A percentile compares a stretch with the other conserved stretches of the same genome.
These are phyloP conservation scores for Lomographa bimaculata DNA, from an alignment of 2,888 invertebrate genomes.

Conservation along the genomic window DNA sequence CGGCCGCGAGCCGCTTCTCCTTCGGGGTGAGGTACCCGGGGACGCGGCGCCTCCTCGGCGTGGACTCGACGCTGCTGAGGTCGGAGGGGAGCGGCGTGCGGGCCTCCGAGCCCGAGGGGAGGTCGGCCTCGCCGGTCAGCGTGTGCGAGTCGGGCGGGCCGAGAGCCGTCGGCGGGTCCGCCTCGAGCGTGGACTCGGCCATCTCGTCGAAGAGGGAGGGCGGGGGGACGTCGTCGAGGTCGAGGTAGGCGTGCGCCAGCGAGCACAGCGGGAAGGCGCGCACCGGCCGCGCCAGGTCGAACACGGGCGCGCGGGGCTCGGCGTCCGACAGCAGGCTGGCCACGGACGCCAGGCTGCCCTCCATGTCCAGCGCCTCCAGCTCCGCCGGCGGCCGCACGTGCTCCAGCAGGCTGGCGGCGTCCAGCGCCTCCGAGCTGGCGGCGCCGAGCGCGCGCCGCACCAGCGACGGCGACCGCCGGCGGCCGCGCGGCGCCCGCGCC, in stretches of 20 bases:
- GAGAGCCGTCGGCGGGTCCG: slow-evolving; percentile 75
- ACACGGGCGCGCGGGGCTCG: slow-evolving; percentile 81
- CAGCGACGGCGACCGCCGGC: slow-evolving; percentile 88
- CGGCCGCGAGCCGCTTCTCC: slow-evolving; percentile 88
- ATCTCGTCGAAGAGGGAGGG: slow-evolving; percentile 89
- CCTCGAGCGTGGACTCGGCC: slow-evolving; percentile 83
- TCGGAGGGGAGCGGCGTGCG: slow-evolving; percentile 88
- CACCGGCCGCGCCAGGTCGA: slow-evolving; percentile 83
- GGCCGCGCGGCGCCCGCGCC: slow-evolving; percentile 65
- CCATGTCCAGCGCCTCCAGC: slow-evolving; percentile 91
- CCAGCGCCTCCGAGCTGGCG: slow-evolving; percentile 85
- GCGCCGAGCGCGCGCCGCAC: slow-evolving; percentile 88
- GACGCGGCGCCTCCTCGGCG: slow-evolving; percentile 85
- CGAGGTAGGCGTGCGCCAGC: slow-evolving; percentile 76
- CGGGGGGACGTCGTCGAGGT: slow-evolving; percentile 88
- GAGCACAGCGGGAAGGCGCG: slow-evolving; percentile 75
- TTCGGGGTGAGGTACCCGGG: slow-evolving; percentile 87
- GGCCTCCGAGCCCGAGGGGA: slow-evolving; percentile 80
- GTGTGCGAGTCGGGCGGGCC: slow-evolving; percentile 85
- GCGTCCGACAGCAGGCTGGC: slow-evolving; percentile 92
- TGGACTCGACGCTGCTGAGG: slow-evolving; percentile 89
- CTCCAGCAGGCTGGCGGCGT: slow-evolving; percentile 88
- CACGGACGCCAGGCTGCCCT: slow-evolving; percentile 92
- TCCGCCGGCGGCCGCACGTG: slow-evolving; percentile 93
- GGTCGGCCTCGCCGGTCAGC: slow-evolving; percentile 81